Conservation (phyloP, 1,140 invertebrate genomes). For the Lethrus apterus region DNA sequence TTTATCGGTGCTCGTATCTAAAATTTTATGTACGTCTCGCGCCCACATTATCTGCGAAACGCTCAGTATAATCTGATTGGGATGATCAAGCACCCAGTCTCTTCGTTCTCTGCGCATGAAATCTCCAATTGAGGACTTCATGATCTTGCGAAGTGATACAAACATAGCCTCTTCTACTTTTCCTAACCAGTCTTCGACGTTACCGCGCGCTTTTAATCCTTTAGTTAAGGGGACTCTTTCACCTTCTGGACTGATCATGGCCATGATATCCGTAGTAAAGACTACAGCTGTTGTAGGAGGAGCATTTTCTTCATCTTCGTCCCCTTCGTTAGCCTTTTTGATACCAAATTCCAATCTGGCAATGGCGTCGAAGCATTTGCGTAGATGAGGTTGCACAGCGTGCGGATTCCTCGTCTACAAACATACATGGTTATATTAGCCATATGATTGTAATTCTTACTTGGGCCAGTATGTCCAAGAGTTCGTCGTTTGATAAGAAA, state of each 20-base stretch:
- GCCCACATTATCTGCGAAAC: slow-evolving; percentile 86
- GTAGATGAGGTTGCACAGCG: slow-evolving; percentile 79
- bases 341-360: slow-evolving; percentile 68
- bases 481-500: slow-evolving; percentile 89
- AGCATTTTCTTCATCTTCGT: slow-evolving; percentile 43
- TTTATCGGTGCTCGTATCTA: slow-evolving; percentile 48
- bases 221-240: slow-evolving; percentile 70
- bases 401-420: slow-evolving; percentile 72
- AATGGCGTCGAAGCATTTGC: slow-evolving; percentile 86
- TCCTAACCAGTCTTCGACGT: slow-evolving; percentile 82
- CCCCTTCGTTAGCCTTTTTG: slow-evolving; percentile 43
- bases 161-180: slow-evolving; percentile 86
- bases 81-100: slow-evolving; percentile 54
- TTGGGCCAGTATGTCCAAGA: slow-evolving; percentile 87
- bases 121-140: slow-evolving; percentile 64
- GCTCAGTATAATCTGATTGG: slow-evolving; percentile 59
- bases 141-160: slow-evolving; percentile 58
- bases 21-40: slow-evolving; percentile 61
- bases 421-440: too few relatives aligned
- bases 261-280: slow-evolving; percentile 71
- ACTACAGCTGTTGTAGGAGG: slow-evolving; percentile 31
- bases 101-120: slow-evolving; percentile 48
- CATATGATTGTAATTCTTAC: slow-evolving; percentile 34
- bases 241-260: slow-evolving; percentile 80
- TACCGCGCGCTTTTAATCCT: slow-evolving; percentile 76